phyloP scores from a whole-genome alignment of 2,113 vertebrate species.

The Bombycilla garrulus region DNA sequence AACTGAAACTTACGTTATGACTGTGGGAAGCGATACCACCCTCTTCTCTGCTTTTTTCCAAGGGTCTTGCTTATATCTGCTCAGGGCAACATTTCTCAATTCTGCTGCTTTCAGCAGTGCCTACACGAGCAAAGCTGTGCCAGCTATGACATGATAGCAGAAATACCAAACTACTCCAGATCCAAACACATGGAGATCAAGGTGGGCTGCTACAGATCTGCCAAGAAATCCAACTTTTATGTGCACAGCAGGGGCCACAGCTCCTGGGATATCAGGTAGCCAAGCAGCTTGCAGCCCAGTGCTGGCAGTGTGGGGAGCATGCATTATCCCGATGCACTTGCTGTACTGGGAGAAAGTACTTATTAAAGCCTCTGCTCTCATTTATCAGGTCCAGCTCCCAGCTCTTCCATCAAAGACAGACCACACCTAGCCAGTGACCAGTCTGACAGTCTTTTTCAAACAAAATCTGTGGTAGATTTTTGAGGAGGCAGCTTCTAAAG shows the following conservation, averaged over 20 bases:
- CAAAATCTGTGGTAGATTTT: neutral
- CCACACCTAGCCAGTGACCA: neutral
- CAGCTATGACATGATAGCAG: rapidly evolving
- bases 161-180: neutral
- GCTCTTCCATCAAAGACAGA: neutral
- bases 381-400: neutral
- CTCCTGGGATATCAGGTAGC: neutral
- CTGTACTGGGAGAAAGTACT: neutral
- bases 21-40: neutral
- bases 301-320: neutral
- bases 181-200: neutral
- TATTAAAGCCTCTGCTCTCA: neutral
- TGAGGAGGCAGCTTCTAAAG: neutral
- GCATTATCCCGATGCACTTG: neutral
- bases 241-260: neutral
- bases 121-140: neutral
- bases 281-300: neutral
- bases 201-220: neutral
- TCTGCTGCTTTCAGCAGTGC: neutral
- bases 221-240: neutral
- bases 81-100: neutral
- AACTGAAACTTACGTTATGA: neutral
- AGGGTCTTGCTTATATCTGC: neutral
- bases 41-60: neutral
- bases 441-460: neutral